phyloP scores from a whole-genome alignment of 2,888 invertebrate genomes.

The Amphipoea lucens region DNA sequence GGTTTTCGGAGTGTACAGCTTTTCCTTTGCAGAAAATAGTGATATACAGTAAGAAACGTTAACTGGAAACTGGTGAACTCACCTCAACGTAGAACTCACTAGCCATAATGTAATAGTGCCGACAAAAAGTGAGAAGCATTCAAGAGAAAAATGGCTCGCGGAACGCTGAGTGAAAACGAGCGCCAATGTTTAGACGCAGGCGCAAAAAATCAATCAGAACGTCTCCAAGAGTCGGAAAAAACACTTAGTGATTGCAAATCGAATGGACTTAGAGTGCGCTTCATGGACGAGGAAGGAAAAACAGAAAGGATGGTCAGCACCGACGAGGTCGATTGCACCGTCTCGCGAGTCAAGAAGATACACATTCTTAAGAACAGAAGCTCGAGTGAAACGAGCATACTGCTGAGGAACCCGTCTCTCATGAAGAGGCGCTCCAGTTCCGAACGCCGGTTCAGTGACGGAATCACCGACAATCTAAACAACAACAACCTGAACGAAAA shows the following conservation, averaged over 20 bases:
- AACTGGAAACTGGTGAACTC: slow-evolving; percentile 66
- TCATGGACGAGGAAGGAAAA: slow-evolving; percentile 88
- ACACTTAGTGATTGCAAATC: slow-evolving; percentile 78
- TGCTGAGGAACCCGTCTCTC: slow-evolving; percentile 85
- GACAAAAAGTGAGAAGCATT: slow-evolving; percentile 65
- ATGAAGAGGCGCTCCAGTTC: slow-evolving; percentile 82
- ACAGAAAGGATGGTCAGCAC: slow-evolving; percentile 87
- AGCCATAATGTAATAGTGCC: slow-evolving; percentile 76
- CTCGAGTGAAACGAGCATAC: slow-evolving; percentile 88
- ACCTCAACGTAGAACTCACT: slow-evolving; percentile 58
- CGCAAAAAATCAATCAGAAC: slow-evolving; percentile 83
- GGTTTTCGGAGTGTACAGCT: slow-evolving; percentile 66
- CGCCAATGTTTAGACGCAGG: slow-evolving; percentile 83
- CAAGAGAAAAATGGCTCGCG: slow-evolving; percentile 85
- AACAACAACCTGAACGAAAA: slow-evolving; percentile 85
- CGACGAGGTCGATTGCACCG: slow-evolving; percentile 86
- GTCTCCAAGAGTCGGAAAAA: slow-evolving; percentile 83
- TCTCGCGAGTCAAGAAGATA: slow-evolving; percentile 87
- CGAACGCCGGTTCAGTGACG: slow-evolving; percentile 82
- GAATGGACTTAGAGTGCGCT: slow-evolving; percentile 86
- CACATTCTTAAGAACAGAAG: slow-evolving; percentile 88
- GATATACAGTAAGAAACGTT: slow-evolving; percentile 55
- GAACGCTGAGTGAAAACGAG: slow-evolving; percentile 86
- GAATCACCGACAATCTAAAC: slow-evolving; percentile 80
- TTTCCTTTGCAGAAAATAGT: slow-evolving; percentile 66